Evolutionary conservation across 1,140 invertebrate genomes (phyloP), one percentile per base, ranked within the genome.

Genomic region (Stegodyphus dumicola): DNA sequence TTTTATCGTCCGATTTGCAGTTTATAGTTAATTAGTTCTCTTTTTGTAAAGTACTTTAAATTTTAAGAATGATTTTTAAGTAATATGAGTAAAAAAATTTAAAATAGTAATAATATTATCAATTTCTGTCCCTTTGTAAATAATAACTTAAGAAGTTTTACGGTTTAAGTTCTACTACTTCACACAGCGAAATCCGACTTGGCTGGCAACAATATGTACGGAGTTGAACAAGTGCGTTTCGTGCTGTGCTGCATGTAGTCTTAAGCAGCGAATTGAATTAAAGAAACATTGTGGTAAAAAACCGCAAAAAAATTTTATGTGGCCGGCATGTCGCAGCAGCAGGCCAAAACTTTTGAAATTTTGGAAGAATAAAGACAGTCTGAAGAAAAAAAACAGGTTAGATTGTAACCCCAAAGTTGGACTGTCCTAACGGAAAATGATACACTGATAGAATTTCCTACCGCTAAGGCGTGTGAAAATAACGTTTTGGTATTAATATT

Each of bases 261-360:
- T 71, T 85, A 85, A n/a, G 65, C 9, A 85, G 71, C 51, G 18
- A 33, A 56, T 48, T 18, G 64, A 77, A 77, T 86, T 18, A n/a
- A 65, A 60, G 17, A 71, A 71, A 52, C 48, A 78, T 54, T 48
- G 64, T 78, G 75, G 84, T 77, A 56, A 53, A 70, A 86, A 73
- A 71, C 49, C 48, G 84, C 84, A 86, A 77, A 75, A 33, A 65
- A 64, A 86, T 86, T 78, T 64, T 86, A 86, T 86, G 84, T 86
- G 84, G 84, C 84, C 84, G 76, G 84, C 67, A 86, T 86, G 84
- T 86, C 84, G 84, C 75, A 86, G 56, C 84, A 86, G 84, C 75
- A 78, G 76, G 84, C 84, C 84, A 73, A 86, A 86, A 71, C 75
- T 86, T 77, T 77, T 85, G 64, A 86, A 86, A 78, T 86, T 86